These are phyloP conservation scores for Lithophane ornitopus DNA, from an alignment of 2,888 invertebrate species.

Conservation along the genomic window DNA sequence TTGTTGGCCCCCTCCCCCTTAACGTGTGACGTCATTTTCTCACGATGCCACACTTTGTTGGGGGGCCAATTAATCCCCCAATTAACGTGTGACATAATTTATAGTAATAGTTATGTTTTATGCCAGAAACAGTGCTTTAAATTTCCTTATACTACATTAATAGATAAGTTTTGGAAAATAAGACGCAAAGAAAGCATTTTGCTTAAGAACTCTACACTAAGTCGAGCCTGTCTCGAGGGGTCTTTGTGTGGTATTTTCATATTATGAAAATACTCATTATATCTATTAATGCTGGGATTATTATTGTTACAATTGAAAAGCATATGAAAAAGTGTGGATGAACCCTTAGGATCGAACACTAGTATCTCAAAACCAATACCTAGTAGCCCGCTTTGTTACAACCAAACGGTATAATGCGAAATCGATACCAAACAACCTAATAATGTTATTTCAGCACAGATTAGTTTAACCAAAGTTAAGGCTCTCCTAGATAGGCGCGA, in stretches of 20 bases:
- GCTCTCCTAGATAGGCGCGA: background rate
- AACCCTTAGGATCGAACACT: background rate
- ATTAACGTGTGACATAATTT: too few relatives aligned
- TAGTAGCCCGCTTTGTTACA: conserved; percentile 11
- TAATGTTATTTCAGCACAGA: conserved; percentile 54
- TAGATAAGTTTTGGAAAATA: background rate
- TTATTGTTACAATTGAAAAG: background rate
- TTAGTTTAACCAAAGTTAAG: conserved; percentile 35
- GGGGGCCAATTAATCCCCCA: too few relatives aligned
- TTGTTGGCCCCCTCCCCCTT: too few relatives aligned
- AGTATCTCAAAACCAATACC: background rate
- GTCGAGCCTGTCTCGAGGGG: too few relatives aligned
- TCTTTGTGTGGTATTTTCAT: background rate
- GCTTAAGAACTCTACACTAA: too few relatives aligned
- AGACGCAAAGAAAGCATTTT: too few relatives aligned
- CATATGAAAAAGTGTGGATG: background rate
- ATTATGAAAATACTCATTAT: background rate
- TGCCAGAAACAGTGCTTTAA: background rate
- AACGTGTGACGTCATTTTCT: too few relatives aligned
- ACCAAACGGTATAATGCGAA: conserved; percentile 37
- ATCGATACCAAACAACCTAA: conserved; percentile 31
- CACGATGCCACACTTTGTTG: too few relatives aligned
- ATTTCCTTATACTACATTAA: too few relatives aligned
- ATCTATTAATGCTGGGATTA: background rate
- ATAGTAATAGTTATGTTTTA: background rate